Evolutionary conservation across 1,140 invertebrate genomes (phyloP).

Genomic region (Latrodectus geometricus): DNA sequence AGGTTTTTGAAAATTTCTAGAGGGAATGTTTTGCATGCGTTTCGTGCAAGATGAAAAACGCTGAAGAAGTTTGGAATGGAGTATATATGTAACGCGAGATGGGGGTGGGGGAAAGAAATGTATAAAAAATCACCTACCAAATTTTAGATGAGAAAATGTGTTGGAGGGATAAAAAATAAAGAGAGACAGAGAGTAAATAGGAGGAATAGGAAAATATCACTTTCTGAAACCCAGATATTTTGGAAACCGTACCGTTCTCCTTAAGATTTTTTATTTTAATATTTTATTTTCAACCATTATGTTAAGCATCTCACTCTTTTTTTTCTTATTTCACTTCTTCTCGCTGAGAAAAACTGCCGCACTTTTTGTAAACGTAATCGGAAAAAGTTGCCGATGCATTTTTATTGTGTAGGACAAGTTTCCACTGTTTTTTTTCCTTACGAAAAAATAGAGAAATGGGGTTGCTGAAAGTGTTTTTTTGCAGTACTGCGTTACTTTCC

Average conservation of each 20-base stretch:
- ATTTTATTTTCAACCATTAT: conserved; percentile 38
- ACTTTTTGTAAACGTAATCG: conserved; percentile 57
- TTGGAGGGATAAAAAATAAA: not conserved
- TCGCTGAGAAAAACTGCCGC: conserved; percentile 8
- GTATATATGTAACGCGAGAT: not conserved
- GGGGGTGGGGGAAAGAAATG: conserved; percentile 10
- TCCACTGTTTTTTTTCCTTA: conserved; percentile 1
- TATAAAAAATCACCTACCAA: conserved; percentile 20
- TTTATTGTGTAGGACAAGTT: conserved; percentile 61
- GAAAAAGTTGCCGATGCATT: conserved; percentile 61
- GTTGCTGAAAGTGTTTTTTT: conserved; percentile 32
- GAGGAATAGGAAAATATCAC: conserved; percentile 55
- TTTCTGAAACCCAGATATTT: conserved; percentile 54
- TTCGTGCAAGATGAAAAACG: conserved; percentile 52
- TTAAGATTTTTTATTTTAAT: conserved; percentile 30
- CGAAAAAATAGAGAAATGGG: conserved; percentile 32
- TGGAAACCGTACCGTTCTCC: conserved; percentile 44
- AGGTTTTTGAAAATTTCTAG: conserved; percentile 20
- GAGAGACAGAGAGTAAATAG: conserved; percentile 26
- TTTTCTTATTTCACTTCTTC: not conserved
- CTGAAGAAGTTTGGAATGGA: not conserved
- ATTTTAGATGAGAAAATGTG: conserved; percentile 60
- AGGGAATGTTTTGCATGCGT: conserved; percentile 60
- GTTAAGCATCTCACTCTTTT: conserved; percentile 28
- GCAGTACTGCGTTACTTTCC: not conserved